Percentiles rank a stretch among this genome's conserved stretches.
Evolutionary conservation across 2,797 vertebrate genomes (phyloP).

Genomic region (Mionectes olivaceus): DNA sequence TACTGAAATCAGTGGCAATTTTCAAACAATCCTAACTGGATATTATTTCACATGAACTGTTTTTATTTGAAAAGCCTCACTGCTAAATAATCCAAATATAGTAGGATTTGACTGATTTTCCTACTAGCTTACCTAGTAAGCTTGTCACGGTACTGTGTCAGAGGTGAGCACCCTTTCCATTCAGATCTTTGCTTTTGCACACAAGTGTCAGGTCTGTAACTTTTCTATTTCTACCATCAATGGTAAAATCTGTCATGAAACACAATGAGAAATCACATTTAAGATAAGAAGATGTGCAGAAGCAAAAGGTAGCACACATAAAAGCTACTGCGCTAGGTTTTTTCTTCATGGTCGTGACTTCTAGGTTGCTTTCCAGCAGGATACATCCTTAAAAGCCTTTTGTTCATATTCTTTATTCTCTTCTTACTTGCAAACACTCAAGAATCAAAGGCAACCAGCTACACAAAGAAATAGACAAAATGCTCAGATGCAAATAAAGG

Average conservation of each 20-base stretch:
- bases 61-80: neutral
- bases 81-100: neutral
- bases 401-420: constrained; percentile 56
- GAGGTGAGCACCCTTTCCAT: constrained; percentile 9
- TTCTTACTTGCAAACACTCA: constrained; percentile 50
- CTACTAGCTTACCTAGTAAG: neutral
- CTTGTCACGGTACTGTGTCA: neutral
- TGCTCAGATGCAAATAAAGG: constrained; percentile 53
- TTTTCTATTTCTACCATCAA: constrained; percentile 27
- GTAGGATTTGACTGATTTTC: neutral
- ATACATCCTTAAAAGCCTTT: constrained; percentile 60
- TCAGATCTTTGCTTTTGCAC: neutral
- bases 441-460: constrained; percentile 34
- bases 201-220: neutral
- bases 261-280: constrained; percentile 31
- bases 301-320: constrained; percentile 31
- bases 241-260: neutral
- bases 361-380: constrained; percentile 57
- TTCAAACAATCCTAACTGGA: neutral
- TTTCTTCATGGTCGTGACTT: constrained; percentile 31
- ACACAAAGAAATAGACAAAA: constrained; percentile 15
- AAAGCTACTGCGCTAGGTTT: neutral
- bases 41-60: neutral
- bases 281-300: constrained; percentile 28
- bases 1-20: neutral